These are phyloP conservation scores for Pogonomyrmex barbatus DNA, from an alignment of 1,140 invertebrate genomes.

Conservation along the genomic window DNA sequence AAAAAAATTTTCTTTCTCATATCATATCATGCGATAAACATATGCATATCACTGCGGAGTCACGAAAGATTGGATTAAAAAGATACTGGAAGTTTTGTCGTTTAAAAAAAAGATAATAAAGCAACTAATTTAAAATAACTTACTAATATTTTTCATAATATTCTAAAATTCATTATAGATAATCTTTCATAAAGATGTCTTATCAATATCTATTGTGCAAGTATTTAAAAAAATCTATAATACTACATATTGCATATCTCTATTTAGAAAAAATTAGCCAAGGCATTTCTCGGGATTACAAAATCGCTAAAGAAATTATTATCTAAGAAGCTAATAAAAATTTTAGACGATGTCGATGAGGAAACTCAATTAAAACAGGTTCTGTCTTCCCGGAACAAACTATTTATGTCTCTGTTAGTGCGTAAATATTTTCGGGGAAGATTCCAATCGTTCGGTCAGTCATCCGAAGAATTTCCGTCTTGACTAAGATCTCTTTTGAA, in stretches of 20 bases:
- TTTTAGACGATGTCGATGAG: background rate
- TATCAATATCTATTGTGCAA: background rate
- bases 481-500: slow-evolving; percentile 28
- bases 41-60: background rate
- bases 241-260: background rate
- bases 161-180: background rate
- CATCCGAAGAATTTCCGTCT: slow-evolving; percentile 48
- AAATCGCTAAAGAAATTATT: slow-evolving; percentile 3
- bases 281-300: background rate
- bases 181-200: background rate
- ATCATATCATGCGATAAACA: background rate
- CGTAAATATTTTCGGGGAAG: slow-evolving; percentile 37
- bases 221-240: slow-evolving; percentile 14
- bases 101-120: slow-evolving; percentile 4
- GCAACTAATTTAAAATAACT: background rate
- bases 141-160: background rate
- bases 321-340: background rate
- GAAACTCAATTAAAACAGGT: slow-evolving; percentile 49
- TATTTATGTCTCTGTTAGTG: slow-evolving; percentile 38
- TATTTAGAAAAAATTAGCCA: background rate
- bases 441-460: slow-evolving; percentile 33
- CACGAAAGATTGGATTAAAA: background rate
- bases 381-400: slow-evolving; percentile 14
- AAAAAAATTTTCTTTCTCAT: background rate
- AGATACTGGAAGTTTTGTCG: background rate